Percentiles rank a stretch among this genome's conserved stretches.
Evolutionary conservation across 1,140 invertebrate species (phyloP).

Genomic region (Drosophila lacteicornis): DNA sequence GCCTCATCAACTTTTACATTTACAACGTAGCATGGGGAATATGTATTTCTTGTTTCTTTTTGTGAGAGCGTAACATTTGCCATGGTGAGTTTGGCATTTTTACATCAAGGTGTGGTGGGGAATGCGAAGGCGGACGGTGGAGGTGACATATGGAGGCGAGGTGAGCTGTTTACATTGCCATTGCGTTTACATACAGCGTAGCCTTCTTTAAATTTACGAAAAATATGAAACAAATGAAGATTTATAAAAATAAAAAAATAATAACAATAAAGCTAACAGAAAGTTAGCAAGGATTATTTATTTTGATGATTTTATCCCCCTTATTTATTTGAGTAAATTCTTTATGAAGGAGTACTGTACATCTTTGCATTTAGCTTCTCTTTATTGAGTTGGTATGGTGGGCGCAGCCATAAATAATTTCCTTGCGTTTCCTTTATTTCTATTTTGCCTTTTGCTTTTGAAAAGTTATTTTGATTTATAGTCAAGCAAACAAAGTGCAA

Average conservation of each 20-base stretch:
- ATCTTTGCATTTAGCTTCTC: background rate
- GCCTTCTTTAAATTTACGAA: background rate
- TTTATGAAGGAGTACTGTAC: background rate
- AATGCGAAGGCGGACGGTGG: background rate
- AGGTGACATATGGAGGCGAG: constrained; percentile 24
- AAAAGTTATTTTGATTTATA: constrained; percentile 50
- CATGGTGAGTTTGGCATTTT: constrained; percentile 30
- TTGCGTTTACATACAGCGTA: constrained; percentile 27
- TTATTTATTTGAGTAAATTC: background rate
- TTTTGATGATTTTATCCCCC: background rate
- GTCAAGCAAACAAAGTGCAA: constrained; percentile 43
- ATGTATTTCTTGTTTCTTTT: constrained; percentile 19
- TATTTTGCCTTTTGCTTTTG: constrained; percentile 23
- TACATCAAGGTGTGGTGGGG: constrained; percentile 16
- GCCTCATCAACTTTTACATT: constrained; percentile 58
- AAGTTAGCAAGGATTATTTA: background rate
- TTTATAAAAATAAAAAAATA: background rate
- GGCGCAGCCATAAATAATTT: constrained; percentile 47
- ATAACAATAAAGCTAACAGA: background rate
- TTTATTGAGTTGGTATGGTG: constrained; percentile 12
- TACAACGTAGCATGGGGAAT: constrained; percentile 61
- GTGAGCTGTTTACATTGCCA: constrained; percentile 28
- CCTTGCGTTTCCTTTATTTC: constrained; percentile 29
- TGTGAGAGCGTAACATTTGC: constrained; percentile 32
- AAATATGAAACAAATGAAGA: background rate